Conservation (phyloP, 2,113 vertebrate genomes). For the Phrynocephalus versicolor region DNA sequence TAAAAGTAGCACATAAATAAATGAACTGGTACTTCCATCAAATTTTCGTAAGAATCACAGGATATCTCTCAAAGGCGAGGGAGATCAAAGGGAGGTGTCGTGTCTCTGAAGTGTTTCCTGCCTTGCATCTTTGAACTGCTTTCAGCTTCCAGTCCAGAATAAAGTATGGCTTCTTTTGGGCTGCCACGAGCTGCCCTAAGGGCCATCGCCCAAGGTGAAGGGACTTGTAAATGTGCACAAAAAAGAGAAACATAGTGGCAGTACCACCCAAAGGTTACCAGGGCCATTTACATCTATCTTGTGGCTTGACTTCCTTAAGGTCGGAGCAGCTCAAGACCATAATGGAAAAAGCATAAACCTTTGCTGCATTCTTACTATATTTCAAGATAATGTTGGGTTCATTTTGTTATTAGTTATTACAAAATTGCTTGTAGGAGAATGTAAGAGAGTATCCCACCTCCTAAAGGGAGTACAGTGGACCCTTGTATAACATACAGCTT, state of each 20-base stretch:
- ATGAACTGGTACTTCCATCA: slow-evolving; percentile 14
- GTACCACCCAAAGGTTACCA: background rate
- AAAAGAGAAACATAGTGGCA: background rate
- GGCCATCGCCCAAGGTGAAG: background rate
- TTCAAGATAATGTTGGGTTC: background rate
- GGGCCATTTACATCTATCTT: background rate
- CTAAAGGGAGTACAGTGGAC: background rate
- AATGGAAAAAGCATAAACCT: background rate
- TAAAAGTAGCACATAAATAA: slow-evolving; percentile 29
- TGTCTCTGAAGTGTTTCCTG: background rate
- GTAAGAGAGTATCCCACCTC: background rate
- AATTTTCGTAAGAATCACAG: slow-evolving; percentile 11
- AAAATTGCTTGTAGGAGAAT: background rate
- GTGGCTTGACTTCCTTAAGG: background rate
- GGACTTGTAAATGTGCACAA: background rate
- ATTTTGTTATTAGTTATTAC: background rate
- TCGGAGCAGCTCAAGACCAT: background rate
- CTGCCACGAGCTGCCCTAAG: background rate
- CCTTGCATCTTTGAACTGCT: slow-evolving; percentile 24
- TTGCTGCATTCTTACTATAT: background rate
- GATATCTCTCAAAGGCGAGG: slow-evolving; percentile 14
- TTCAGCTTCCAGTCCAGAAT: background rate
- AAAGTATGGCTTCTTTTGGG: background rate
- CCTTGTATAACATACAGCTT: too few species aligned
- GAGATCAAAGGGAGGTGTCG: background rate